These are phyloP conservation scores for Scaptodrosophila latifasciaeformis DNA, from an alignment of 2,888 invertebrate species.

Conservation along the genomic window DNA sequence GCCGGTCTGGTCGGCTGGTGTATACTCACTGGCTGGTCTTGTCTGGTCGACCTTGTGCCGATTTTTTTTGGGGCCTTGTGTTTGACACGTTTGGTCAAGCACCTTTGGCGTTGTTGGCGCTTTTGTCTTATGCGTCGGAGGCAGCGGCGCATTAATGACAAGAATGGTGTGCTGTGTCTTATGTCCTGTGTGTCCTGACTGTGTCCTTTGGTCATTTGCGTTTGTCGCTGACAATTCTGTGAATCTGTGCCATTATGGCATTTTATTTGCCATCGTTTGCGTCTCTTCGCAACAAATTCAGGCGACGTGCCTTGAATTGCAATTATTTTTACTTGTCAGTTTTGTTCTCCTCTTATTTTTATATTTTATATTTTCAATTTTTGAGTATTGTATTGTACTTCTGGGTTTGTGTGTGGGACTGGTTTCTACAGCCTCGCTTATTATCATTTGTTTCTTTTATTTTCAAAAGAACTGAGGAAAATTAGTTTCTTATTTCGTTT, in stretches of 20 bases:
- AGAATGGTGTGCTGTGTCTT: conserved; percentile 4
- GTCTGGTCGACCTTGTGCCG: conserved; percentile 40
- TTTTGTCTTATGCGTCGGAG: conserved; percentile 37
- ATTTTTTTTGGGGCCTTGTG: conserved; percentile 18
- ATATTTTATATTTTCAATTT: conserved; percentile 17
- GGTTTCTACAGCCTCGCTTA: conserved; percentile 48
- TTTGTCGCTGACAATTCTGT: conserved; percentile 42
- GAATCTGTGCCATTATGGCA: conserved; percentile 46
- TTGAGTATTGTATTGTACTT: too few relatives aligned
- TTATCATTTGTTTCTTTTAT: conserved; percentile 61
- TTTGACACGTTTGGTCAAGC: conserved; percentile 60
- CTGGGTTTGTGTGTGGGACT: conserved; percentile 37
- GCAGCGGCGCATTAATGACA: conserved; percentile 57
- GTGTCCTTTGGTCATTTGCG: conserved; percentile 45
- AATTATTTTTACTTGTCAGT: conserved; percentile 34
- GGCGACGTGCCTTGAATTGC: conserved; percentile 61
- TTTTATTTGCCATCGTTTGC: conserved; percentile 53
- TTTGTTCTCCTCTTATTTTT: neutral
- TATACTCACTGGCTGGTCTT: too few relatives aligned
- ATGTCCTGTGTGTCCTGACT: conserved; percentile 11
- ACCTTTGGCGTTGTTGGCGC: conserved; percentile 34
- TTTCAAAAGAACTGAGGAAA: conserved; percentile 22
- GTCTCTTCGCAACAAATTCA: conserved; percentile 55
- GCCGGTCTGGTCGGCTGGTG: neutral
- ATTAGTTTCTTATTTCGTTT: conserved; percentile 30